A percentile compares a stretch with the other conserved stretches of the same genome.
Evolutionary conservation across 2,113 vertebrate genomes (phyloP).

Genomic region (Deroptyus accipitrinus): DNA sequence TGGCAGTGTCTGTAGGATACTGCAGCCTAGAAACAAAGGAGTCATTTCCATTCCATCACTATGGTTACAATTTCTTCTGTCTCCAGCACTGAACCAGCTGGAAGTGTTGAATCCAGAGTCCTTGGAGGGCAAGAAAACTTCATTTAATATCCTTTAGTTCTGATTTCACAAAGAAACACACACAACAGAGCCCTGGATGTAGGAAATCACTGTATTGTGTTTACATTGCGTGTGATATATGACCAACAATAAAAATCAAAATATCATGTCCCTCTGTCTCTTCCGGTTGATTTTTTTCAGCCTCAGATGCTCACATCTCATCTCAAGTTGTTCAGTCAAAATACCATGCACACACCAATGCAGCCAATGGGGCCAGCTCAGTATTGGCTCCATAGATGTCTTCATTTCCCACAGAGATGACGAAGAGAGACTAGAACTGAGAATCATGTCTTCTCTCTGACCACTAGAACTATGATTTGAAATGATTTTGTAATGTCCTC

Average conservation of each 20-base stretch:
- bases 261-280: neutral
- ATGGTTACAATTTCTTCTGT: constrained; percentile 83
- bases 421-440: neutral
- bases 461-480: neutral
- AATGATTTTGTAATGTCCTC: neutral
- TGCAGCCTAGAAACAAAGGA: constrained; percentile 81
- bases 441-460: neutral
- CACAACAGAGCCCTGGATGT: constrained; percentile 51
- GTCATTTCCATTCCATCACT: constrained; percentile 85
- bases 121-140: constrained; percentile 76
- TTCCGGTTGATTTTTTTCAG: constrained; percentile 13
- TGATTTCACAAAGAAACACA: constrained; percentile 70
- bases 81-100: constrained; percentile 57
- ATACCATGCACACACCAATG: neutral
- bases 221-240: constrained; percentile 1
- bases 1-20: constrained; percentile 77
- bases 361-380: neutral
- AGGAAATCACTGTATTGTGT: constrained; percentile 46
- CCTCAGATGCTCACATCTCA: neutral
- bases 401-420: neutral
- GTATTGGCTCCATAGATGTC: neutral
- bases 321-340: constrained; percentile 24
- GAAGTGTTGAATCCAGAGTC: constrained; percentile 75
- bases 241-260: constrained; percentile 12
- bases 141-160: constrained; percentile 73